Conservation (phyloP, 2,888 invertebrate species). For the Corythucha ciliata region DNA sequence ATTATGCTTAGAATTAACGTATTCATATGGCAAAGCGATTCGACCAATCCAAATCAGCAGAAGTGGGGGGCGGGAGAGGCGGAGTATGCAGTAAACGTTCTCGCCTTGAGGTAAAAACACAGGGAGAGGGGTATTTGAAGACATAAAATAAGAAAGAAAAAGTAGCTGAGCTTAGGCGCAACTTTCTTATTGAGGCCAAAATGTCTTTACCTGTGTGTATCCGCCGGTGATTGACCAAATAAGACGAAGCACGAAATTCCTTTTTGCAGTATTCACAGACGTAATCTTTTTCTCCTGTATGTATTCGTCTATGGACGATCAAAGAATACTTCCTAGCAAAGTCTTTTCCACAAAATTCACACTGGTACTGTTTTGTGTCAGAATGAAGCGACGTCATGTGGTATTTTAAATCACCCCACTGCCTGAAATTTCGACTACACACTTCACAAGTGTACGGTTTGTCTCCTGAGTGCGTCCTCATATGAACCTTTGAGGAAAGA, state of each 20-base stretch:
- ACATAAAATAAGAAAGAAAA: background rate
- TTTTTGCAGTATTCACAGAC: constrained; percentile 76
- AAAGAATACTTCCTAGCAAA: constrained; percentile 81
- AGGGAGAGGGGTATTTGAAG: no score
- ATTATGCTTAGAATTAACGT: no score
- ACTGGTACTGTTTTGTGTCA: constrained; percentile 69
- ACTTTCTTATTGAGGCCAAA: no score
- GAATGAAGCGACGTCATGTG: constrained; percentile 76
- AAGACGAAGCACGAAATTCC: constrained; percentile 75
- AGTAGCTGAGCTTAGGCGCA: background rate
- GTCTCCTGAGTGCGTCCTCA: constrained; percentile 71
- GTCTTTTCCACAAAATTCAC: constrained; percentile 80
- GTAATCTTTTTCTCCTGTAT: constrained; percentile 79
- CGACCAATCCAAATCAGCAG: no score
- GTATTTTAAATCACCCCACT: constrained; percentile 82
- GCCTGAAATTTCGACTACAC: constrained; percentile 70
- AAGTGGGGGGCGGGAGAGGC: no score
- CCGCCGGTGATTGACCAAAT: constrained; percentile 70
- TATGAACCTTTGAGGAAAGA: constrained; percentile 52
- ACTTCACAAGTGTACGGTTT: constrained; percentile 73
- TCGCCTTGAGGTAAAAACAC: background rate
- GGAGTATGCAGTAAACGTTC: constrained; percentile 12
- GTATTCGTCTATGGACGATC: constrained; percentile 73
- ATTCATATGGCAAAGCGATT: no score
- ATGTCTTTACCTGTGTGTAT: constrained; percentile 65